Evolutionary conservation across 2,888 invertebrate species (phyloP).

Genomic region (Branchellion lobata): DNA sequence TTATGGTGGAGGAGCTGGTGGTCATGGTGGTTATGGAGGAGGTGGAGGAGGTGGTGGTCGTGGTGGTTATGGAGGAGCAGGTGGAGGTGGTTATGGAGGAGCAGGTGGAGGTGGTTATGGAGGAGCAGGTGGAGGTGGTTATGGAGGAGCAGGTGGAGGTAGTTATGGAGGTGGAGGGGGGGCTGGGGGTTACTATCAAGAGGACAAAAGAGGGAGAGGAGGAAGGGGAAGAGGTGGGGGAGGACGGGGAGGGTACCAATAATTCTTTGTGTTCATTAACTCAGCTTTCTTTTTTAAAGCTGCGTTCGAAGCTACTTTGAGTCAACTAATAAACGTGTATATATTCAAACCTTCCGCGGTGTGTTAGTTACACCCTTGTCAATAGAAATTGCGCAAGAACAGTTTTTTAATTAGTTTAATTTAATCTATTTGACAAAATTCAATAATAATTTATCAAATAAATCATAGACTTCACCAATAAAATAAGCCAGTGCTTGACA

Average conservation of each 20-base stretch:
- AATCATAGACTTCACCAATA: too few relatives aligned
- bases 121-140: neutral
- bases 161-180: neutral
- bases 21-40: conserved; percentile 18
- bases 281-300: neutral
- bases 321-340: too few relatives aligned
- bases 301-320: too few relatives aligned
- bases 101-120: neutral
- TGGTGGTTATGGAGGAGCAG: conserved; percentile 44
- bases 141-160: neutral
- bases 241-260: neutral
- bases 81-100: conserved; percentile 48
- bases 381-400: too few relatives aligned
- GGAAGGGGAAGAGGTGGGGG: neutral
- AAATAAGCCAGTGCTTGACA: too few relatives aligned
- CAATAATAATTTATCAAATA: too few relatives aligned
- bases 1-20: neutral
- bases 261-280: neutral
- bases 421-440: neutral
- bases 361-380: too few relatives aligned
- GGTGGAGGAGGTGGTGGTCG: conserved; percentile 42
- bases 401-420: too few relatives aligned
- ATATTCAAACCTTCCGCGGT: too few relatives aligned
- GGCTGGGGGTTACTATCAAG: conserved; percentile 11
- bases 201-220: neutral